Percentiles rank a stretch among this genome's conserved stretches.
phyloP scores from a whole-genome alignment of 2,797 vertebrate species.

The Perdix hodgsoniae region DNA sequence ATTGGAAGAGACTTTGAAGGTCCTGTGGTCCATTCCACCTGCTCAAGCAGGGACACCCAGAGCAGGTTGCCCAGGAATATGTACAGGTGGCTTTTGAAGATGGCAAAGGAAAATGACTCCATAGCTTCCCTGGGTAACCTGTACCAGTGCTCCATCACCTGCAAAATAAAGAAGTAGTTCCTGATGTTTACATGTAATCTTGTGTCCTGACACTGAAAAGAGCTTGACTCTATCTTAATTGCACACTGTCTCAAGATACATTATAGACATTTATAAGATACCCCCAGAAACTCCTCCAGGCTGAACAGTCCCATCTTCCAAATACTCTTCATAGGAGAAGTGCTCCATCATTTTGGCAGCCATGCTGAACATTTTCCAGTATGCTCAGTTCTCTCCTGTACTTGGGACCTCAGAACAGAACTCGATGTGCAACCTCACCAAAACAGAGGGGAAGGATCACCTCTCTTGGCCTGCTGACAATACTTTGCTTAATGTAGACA shows the following conservation, averaged over 20 bases:
- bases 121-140: background rate
- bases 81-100: background rate
- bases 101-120: background rate
- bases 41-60: background rate
- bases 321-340: no score
- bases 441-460: background rate
- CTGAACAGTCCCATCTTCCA: no score
- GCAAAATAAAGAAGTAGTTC: background rate
- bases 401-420: background rate
- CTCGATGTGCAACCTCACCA: background rate
- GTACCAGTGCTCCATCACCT: no score
- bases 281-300: background rate
- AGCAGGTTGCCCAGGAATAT: background rate
- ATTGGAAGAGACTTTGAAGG: background rate
- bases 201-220: background rate
- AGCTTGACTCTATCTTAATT: background rate
- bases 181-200: background rate
- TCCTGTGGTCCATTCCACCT: background rate
- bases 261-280: background rate
- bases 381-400: no score
- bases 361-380: no score
- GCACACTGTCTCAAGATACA: background rate
- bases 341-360: no score
- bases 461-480: background rate
- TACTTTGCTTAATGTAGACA: background rate